A percentile compares a stretch with the other conserved stretches of the same genome.
These are phyloP conservation scores for Apamea anceps DNA, from an alignment of 2,888 invertebrate genomes.

Conservation along the genomic window DNA sequence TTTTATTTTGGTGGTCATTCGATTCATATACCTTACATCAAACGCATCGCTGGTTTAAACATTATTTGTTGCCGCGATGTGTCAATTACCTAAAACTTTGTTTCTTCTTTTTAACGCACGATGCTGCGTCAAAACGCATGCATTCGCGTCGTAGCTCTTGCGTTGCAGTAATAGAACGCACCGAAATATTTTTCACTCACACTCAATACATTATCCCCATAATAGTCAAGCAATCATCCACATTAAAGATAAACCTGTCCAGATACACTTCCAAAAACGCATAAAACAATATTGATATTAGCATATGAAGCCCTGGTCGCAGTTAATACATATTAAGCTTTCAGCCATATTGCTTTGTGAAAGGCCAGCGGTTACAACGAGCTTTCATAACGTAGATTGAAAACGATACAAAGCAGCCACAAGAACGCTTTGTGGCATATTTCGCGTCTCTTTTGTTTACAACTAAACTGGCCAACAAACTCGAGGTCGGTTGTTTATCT, in stretches of 20 bases:
- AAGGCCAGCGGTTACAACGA: conserved; percentile 80
- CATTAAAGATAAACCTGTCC: conserved; percentile 51
- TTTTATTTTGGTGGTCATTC: no score
- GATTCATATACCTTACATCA: no score
- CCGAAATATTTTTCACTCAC: background rate
- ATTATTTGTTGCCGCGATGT: no score
- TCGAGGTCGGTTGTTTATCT: conserved; percentile 73
- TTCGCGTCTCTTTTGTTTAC: conserved; percentile 79
- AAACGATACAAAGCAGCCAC: conserved; percentile 87
- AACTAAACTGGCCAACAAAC: conserved; percentile 70
- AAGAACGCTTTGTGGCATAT: conserved; percentile 87
- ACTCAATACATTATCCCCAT: background rate
- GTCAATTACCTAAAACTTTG: no score
- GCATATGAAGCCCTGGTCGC: conserved; percentile 65
- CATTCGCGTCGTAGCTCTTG: background rate
- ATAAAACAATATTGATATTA: conserved; percentile 65
- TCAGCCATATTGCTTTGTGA: conserved; percentile 87
- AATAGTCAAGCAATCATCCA: conserved; percentile 35
- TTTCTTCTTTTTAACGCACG: no score
- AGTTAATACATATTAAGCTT: conserved; percentile 85
- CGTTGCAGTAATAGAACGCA: background rate
- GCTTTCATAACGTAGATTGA: conserved; percentile 87
- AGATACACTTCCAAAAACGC: conserved; percentile 46
- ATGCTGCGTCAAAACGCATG: background rate
- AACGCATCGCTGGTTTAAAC: no score